These are phyloP conservation scores for Proteles cristata DNA, from an alignment of 2,113 vertebrate species.

Conservation along the genomic window DNA sequence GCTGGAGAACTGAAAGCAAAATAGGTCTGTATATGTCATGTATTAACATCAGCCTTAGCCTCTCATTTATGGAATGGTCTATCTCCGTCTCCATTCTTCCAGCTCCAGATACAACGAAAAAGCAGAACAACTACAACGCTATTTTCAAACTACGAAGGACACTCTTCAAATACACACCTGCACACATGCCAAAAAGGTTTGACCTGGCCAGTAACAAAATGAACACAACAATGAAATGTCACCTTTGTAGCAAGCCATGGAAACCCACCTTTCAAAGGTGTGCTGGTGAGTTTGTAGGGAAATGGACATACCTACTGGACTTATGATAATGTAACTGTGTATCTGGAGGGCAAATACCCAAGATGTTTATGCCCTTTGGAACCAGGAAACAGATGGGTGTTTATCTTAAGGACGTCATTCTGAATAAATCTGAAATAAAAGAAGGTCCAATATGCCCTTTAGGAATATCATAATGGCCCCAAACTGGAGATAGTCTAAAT, in stretches of 20 bases:
- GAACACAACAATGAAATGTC: not conserved
- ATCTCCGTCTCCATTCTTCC: not conserved
- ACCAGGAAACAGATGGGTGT: not conserved
- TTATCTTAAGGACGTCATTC: not conserved
- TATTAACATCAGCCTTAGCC: not conserved
- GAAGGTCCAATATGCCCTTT: not conserved
- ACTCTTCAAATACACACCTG: not conserved
- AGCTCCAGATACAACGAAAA: not conserved
- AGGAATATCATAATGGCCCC: not conserved
- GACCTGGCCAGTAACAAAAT: not conserved
- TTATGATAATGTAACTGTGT: not conserved
- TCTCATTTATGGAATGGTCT: not conserved
- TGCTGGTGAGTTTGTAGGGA: not conserved
- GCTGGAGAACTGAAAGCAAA: not conserved
- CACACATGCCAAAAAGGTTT: not conserved
- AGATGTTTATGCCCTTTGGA: not conserved
- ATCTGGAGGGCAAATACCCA: not conserved
- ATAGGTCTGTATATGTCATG: not conserved
- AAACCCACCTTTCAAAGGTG: not conserved
- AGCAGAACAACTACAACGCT: conserved; percentile 13
- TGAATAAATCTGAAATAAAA: conserved; percentile 37
- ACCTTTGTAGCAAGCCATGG: not conserved
- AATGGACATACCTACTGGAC: not conserved
- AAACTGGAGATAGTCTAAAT: not conserved
- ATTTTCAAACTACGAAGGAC: conserved; percentile 28